Base-by-base conservation (phyloP, 2,113 vertebrate species). In the Cygnus atratus region DNA sequence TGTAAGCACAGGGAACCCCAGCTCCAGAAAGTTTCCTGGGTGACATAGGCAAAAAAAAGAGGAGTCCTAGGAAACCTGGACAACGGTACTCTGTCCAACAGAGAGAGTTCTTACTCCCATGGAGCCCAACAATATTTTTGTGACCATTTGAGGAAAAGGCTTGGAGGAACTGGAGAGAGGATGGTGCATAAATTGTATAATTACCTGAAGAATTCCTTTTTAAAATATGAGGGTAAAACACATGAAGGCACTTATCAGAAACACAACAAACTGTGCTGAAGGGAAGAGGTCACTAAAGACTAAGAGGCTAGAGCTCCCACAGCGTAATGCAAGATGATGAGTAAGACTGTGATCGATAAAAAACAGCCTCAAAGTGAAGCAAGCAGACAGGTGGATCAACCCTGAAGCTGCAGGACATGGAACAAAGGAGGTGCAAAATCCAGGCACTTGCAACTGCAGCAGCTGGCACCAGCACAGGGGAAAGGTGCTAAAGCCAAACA, bases 101-200 rank as follows among this genome's bases (percentile, higher is more conserved):
- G 54, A 33, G 10, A 72, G 6, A 68, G 20, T 1, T 35, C 28
- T 57, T 22, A 16, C 5, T 33, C 17, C 6, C 15, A 29, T 14
- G 15, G 11, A 85, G 52, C 22, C 13, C 24, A 2, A 50, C 16
- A 50, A 0, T 31, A 13, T 18, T 66, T 79, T 87, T 24, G 39
- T 6, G 6, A 88, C 33, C 20, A 33, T 29, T 1, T 0, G 21
- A 55, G 67, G 71, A 55, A 43, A 75, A 46, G 25, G 17, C 13
- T 58, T 62, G 13, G 31, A 62, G 46, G 4, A 82, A 59, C 10
- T 15, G 7, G 48, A 39, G 37, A 46, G 44, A 63, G 18, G 18
- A 44, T 22, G 10, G 6, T 11, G 61, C 13, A 35, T 0, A 0
- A 19, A 9, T 21, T 44, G 0, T 3, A 48, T 1, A 25, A 44